Evolutionary conservation across 1,140 invertebrate species (phyloP).

Genomic region (Scaptomyza hsui): DNA sequence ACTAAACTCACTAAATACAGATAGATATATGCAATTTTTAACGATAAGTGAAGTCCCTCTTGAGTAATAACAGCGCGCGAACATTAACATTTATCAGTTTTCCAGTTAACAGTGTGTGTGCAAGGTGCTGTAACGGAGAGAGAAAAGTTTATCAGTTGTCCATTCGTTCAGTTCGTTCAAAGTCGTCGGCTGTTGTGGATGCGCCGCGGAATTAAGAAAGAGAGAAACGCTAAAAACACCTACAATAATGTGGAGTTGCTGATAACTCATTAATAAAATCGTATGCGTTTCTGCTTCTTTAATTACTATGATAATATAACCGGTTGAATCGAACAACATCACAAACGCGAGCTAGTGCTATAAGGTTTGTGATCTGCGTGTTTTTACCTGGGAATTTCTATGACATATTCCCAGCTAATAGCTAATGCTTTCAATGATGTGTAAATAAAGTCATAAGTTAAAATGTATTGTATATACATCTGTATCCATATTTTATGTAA

Average conservation of each 20-base stretch:
- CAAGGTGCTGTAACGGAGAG: background rate
- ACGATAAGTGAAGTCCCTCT: background rate
- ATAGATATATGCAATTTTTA: no score
- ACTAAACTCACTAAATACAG: no score
- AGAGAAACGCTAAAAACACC: slow-evolving; percentile 7
- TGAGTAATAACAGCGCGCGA: slow-evolving; percentile 5
- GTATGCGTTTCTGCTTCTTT: slow-evolving; percentile 34
- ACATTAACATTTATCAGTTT: slow-evolving; percentile 9
- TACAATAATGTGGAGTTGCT: slow-evolving; percentile 21
- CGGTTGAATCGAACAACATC: slow-evolving; percentile 28
- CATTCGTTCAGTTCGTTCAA: slow-evolving; percentile 31
- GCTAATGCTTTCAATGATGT: background rate
- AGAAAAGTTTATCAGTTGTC: slow-evolving; percentile 20
- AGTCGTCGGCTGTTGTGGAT: slow-evolving; percentile 14
- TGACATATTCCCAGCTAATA: background rate
- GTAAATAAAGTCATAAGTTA: background rate
- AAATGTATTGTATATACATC: background rate
- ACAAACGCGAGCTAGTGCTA: slow-evolving; percentile 8
- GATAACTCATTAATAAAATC: slow-evolving; percentile 42
- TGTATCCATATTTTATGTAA: background rate
- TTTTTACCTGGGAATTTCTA: slow-evolving; percentile 20
- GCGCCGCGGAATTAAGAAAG: slow-evolving; percentile 17
- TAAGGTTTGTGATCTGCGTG: background rate
- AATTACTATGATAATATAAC: slow-evolving; percentile 40
- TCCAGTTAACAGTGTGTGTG: background rate